These are phyloP conservation scores for Drosophila elegans DNA, from an alignment of 1,140 invertebrate species.

Conservation along the genomic window DNA sequence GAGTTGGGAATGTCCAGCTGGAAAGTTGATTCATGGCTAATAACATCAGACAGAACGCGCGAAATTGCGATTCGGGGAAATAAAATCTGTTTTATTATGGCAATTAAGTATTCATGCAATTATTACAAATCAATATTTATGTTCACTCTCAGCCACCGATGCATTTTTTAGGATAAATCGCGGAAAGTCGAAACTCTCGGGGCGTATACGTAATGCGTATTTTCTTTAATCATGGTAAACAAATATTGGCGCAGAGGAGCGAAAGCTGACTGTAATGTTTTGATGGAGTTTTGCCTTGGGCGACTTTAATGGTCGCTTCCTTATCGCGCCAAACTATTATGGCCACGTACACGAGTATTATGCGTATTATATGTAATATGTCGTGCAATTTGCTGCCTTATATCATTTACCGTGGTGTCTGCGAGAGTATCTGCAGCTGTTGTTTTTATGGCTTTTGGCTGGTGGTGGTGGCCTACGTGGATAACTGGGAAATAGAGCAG, in stretches of 20 bases:
- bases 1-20: conserved; percentile 7
- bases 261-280: conserved; percentile 17
- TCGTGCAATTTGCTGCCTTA: conserved; percentile 52
- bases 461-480: background rate
- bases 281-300: conserved; percentile 19
- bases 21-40: conserved; percentile 26
- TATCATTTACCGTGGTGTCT: conserved; percentile 47
- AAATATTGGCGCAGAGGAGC: conserved; percentile 20
- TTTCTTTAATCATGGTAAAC: conserved; percentile 43
- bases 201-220: conserved; percentile 32
- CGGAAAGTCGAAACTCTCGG: background rate
- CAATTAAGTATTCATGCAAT: conserved; percentile 33
- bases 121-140: conserved; percentile 39
- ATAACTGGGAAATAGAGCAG: conserved; percentile 31
- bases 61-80: conserved; percentile 1
- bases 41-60: conserved; percentile 1
- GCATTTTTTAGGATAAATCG: conserved; percentile 21
- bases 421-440: conserved; percentile 70
- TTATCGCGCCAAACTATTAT: conserved; percentile 47
- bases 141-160: conserved; percentile 5
- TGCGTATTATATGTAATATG: conserved; percentile 43
- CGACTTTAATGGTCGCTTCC: conserved; percentile 36
- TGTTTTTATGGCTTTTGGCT: conserved; percentile 43
- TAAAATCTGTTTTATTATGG: conserved; percentile 13
- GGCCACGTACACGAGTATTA: conserved; percentile 37